phyloP scores from a whole-genome alignment of 2,888 invertebrate genomes.

The Apantesis nais region DNA sequence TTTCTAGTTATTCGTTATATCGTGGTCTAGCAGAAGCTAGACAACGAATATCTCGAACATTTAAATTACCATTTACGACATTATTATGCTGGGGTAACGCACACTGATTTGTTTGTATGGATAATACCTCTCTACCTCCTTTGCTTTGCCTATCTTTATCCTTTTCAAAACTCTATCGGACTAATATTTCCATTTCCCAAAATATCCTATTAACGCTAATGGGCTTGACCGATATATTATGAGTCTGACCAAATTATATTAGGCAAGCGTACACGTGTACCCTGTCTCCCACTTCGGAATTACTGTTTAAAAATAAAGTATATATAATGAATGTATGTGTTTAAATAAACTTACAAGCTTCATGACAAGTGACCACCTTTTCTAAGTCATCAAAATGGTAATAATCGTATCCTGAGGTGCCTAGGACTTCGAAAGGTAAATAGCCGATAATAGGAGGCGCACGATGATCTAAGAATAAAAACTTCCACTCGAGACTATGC shows the following conservation, averaged over 20 bases:
- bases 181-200: too few species aligned
- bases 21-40: too few species aligned
- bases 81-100: too few species aligned
- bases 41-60: too few species aligned
- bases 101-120: neutral
- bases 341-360: slow-evolving; percentile 88
- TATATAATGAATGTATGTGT: neutral
- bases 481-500: slow-evolving; percentile 98
- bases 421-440: slow-evolving; percentile 96
- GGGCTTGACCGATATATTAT: neutral
- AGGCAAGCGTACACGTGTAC: neutral
- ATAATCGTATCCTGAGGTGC: slow-evolving; percentile 98
- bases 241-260: neutral
- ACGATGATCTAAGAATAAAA: slow-evolving; percentile 95
- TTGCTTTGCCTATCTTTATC: neutral
- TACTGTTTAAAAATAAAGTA: neutral
- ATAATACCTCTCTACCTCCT: neutral
- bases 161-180: neutral
- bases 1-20: too few species aligned
- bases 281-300: neutral
- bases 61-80: too few species aligned
- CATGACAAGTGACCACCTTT: slow-evolving; percentile 93
- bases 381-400: slow-evolving; percentile 98
- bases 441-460: slow-evolving; percentile 97
- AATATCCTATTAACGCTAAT: too few species aligned